phyloP scores from a whole-genome alignment of 2,888 invertebrate species.

The Acanthosepion lycidas region DNA sequence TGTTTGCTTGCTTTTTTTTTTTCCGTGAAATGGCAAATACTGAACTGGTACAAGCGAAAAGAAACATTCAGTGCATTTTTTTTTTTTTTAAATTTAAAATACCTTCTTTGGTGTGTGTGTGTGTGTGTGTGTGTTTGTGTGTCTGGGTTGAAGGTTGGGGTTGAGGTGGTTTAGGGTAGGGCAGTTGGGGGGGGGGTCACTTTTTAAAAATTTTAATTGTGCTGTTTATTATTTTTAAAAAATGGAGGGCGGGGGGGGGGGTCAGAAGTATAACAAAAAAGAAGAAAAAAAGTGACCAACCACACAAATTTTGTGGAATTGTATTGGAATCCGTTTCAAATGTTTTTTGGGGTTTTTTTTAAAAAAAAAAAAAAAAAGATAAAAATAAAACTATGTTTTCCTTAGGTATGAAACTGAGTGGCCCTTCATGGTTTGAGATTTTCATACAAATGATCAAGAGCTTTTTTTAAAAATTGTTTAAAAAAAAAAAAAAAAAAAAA shows the following conservation, averaged over 20 bases:
- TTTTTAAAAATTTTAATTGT: neutral
- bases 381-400: neutral
- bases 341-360: no score
- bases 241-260: no score
- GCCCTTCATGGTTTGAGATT: neutral
- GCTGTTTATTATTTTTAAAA: neutral
- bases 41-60: slow-evolving; percentile 20
- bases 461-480: neutral
- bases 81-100: neutral
- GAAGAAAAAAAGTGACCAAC: neutral
- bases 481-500: neutral
- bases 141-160: slow-evolving; percentile 33
- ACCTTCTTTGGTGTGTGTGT: neutral
- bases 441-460: neutral
- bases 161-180: neutral
- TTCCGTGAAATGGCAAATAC: slow-evolving; percentile 15
- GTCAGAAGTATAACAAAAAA: slow-evolving; percentile 33
- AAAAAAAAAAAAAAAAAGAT: neutral
- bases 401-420: neutral
- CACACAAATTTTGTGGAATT: neutral
- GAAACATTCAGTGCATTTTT: neutral
- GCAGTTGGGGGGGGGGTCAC: neutral
- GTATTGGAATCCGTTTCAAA: neutral
- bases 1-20: neutral
- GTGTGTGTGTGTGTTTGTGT: slow-evolving; percentile 15